These are phyloP conservation scores for Phylloscopus trochilus DNA, from an alignment of 2,113 vertebrate species.

Conservation along the genomic window DNA sequence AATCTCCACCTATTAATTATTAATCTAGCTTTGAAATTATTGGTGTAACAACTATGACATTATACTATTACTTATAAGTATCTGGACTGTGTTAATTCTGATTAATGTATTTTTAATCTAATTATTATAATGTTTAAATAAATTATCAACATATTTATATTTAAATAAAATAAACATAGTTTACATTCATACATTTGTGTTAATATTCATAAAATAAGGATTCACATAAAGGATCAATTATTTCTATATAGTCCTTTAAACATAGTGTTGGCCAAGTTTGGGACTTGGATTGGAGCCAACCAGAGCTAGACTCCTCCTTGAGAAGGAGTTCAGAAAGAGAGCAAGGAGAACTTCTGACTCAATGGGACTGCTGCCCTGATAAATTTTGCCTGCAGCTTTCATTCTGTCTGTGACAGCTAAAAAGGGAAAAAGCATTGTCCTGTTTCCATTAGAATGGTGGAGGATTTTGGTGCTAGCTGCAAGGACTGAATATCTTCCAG, in stretches of 20 bases:
- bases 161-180: not conserved
- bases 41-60: not conserved
- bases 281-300: not conserved
- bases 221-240: not conserved
- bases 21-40: not conserved
- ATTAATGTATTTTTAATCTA: not conserved
- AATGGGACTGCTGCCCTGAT: fast-evolving
- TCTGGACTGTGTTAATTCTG: not conserved
- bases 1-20: not conserved
- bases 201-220: not conserved
- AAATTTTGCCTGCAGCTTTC: not conserved
- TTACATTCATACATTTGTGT: no score
- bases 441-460: not conserved
- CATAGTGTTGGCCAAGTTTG: not conserved
- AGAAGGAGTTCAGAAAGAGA: not conserved
- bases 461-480: not conserved
- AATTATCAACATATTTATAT: not conserved
- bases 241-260: not conserved
- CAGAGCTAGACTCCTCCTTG: not conserved
- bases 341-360: not conserved
- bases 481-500: not conserved
- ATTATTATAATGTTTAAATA: not conserved
- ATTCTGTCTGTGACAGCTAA: not conserved
- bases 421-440: not conserved
- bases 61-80: not conserved